Evolutionary conservation across 2,797 vertebrate species (phyloP).

Genomic region (Oreochromis mossambicus): DNA sequence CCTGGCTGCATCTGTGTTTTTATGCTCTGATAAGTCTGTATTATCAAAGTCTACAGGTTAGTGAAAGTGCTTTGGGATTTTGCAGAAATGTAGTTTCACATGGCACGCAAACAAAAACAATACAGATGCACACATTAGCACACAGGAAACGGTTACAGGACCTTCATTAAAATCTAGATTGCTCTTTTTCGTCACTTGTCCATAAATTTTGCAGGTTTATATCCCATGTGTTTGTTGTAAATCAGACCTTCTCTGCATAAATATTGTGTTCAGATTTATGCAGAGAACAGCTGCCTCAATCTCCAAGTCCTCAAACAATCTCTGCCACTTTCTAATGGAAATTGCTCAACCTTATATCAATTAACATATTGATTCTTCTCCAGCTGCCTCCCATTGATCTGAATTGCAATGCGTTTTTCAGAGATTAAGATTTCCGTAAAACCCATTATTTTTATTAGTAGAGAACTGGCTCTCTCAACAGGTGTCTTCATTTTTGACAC

Average conservation of each 20-base stretch:
- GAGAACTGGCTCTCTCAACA: neutral
- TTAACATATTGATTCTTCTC: neutral
- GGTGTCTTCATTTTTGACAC: neutral
- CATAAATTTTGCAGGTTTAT: neutral
- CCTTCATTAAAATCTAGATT: neutral
- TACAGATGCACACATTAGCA: neutral
- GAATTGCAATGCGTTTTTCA: neutral
- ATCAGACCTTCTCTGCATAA: fast-evolving
- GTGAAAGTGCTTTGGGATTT: neutral
- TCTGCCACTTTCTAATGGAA: neutral
- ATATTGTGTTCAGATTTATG: neutral
- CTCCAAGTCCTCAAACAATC: neutral
- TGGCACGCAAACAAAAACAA: neutral
- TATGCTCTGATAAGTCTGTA: neutral
- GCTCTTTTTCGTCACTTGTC: fast-evolving
- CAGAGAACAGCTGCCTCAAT: neutral
- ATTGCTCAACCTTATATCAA: neutral
- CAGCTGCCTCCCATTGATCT: neutral
- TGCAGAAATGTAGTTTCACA: neutral
- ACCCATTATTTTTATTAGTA: neutral
- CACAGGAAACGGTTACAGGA: neutral
- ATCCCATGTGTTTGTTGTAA: neutral
- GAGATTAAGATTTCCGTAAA: neutral
- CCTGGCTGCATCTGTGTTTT: neutral
- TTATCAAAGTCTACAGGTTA: neutral